Percentiles rank a stretch among this genome's conserved stretches.
phyloP scores from a whole-genome alignment of 1,140 invertebrate species.

The Cyclina sinensis region DNA sequence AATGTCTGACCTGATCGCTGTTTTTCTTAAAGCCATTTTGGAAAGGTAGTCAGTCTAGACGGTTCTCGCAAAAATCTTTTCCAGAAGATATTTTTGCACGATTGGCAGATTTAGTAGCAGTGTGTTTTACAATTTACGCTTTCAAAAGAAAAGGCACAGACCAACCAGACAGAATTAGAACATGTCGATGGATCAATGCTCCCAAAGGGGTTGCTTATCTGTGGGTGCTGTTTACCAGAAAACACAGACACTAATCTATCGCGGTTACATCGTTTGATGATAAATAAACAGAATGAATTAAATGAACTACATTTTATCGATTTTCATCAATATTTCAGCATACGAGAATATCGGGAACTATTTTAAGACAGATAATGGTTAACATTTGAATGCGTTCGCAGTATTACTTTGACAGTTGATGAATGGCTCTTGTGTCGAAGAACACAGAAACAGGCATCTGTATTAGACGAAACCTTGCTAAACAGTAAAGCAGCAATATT shows the following conservation, averaged over 20 bases:
- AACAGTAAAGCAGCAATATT: too few relatives aligned
- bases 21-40: too few relatives aligned
- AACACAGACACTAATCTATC: not conserved
- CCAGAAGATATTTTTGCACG: too few relatives aligned
- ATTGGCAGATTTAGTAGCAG: too few relatives aligned
- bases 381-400: not conserved
- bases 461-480: not conserved
- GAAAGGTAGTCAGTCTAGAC: too few relatives aligned
- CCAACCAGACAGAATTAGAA: too few relatives aligned
- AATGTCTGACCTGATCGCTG: too few relatives aligned
- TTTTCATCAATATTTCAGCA: slow-evolving; percentile 34
- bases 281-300: slow-evolving; percentile 20
- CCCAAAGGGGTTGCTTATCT: not conserved
- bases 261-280: not conserved
- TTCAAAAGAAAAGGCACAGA: too few relatives aligned
- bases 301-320: slow-evolving; percentile 26
- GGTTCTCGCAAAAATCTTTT: too few relatives aligned
- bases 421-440: not conserved
- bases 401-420: not conserved
- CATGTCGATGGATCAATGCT: not conserved
- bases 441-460: not conserved
- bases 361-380: not conserved
- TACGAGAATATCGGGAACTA: slow-evolving; percentile 4
- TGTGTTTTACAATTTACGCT: too few relatives aligned
- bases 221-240: not conserved